Percentiles rank a stretch among this genome's conserved stretches.
Evolutionary conservation across 2,113 vertebrate species (phyloP).

Genomic region (Axis porcinus): DNA sequence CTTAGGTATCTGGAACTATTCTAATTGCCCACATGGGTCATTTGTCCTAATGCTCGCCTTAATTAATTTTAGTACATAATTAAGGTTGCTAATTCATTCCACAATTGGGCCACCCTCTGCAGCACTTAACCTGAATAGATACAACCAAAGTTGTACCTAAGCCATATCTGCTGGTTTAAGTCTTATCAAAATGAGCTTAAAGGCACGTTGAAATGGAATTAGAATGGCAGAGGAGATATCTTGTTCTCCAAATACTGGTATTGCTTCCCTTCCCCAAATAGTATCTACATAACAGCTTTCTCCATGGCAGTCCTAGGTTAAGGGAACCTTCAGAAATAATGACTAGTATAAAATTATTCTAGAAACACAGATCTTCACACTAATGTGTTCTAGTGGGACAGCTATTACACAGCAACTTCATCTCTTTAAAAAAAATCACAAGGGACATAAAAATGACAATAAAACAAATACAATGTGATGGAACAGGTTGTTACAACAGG

Average conservation of each 20-base stretch:
- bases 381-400: neutral
- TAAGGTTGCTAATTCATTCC: slow-evolving; percentile 34
- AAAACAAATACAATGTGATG: neutral
- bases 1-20: neutral
- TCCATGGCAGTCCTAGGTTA: neutral
- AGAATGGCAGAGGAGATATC: neutral
- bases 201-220: neutral
- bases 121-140: neutral
- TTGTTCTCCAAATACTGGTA: neutral
- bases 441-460: neutral
- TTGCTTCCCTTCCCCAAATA: neutral
- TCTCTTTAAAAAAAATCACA: neutral
- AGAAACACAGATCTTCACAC: neutral
- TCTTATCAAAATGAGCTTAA: neutral
- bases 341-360: neutral
- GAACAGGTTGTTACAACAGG: neutral
- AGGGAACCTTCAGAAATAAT: neutral
- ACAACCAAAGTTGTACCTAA: neutral
- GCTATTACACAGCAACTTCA: neutral
- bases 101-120: neutral
- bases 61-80: slow-evolving; percentile 50
- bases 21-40: neutral
- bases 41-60: slow-evolving; percentile 5
- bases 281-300: neutral
- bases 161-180: neutral